Evolutionary conservation across 2,797 vertebrate species (phyloP).

Genomic region (Cercopithecus neglectus): DNA sequence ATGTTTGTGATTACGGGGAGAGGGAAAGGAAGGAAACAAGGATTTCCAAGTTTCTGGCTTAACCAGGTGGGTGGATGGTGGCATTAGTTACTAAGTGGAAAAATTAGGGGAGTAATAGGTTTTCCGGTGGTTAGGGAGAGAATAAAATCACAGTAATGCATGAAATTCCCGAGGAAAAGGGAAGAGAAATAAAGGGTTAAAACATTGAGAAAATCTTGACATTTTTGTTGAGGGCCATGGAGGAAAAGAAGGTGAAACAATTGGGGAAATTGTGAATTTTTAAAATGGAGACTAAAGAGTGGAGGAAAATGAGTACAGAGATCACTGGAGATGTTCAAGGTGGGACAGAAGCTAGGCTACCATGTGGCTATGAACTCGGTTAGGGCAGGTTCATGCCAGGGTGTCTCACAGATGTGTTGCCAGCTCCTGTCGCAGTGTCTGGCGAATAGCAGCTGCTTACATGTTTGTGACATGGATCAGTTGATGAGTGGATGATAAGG

Average conservation of each 20-base stretch:
- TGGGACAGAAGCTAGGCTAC: neutral
- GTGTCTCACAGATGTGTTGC: neutral
- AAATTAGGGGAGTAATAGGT: neutral
- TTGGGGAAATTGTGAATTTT: neutral
- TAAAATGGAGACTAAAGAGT: neutral
- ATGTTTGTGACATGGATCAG: neutral
- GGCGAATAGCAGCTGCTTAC: neutral
- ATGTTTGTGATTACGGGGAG: neutral
- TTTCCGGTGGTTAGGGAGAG: neutral
- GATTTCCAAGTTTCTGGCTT: neutral
- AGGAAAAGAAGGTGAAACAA: neutral
- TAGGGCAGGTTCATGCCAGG: fast-evolving
- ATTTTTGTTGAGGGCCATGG: neutral
- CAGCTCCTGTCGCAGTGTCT: neutral
- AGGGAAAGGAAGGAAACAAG: neutral
- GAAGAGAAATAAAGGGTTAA: neutral
- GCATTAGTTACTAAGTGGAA: neutral
- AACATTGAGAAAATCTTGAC: neutral
- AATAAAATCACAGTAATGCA: neutral
- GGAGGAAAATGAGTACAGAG: neutral
- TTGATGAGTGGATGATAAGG: neutral
- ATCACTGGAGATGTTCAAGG: neutral
- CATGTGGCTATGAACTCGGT: neutral
- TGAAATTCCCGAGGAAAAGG: neutral
- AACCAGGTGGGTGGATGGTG: neutral